These are phyloP conservation scores for Mesitornis unicolor DNA, from an alignment of 2,113 vertebrate genomes.

Conservation along the genomic window DNA sequence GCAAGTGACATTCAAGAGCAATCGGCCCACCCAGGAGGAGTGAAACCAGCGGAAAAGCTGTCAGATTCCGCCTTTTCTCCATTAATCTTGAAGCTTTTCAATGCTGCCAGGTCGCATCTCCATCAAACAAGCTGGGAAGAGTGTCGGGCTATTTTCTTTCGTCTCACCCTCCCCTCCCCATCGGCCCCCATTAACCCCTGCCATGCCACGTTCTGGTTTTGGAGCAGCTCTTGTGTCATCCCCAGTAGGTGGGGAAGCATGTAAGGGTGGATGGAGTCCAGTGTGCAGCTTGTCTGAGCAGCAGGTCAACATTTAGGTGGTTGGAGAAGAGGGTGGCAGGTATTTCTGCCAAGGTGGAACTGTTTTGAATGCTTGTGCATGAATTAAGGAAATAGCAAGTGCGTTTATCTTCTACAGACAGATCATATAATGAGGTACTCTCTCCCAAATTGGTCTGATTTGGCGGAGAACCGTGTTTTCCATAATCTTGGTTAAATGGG, in stretches of 20 bases:
- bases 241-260: background rate
- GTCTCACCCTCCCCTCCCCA: conserved; percentile 65
- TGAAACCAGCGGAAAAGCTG: conserved; percentile 92
- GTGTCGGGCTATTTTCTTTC: conserved; percentile 70
- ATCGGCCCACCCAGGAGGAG: conserved; percentile 96
- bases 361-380: background rate
- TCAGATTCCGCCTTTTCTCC: conserved; percentile 92
- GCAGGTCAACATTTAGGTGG: background rate
- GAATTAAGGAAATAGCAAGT: background rate
- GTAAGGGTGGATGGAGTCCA: background rate
- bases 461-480: background rate
- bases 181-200: conserved; percentile 77
- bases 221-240: background rate
- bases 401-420: background rate
- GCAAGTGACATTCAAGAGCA: conserved; percentile 99
- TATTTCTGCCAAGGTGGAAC: background rate
- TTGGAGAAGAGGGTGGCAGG: background rate
- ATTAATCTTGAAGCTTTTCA: conserved; percentile 97
- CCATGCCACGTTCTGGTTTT: conserved; percentile 7
- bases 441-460: background rate
- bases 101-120: conserved; percentile 94
- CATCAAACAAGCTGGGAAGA: conserved; percentile 86
- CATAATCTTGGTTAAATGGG: background rate
- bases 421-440: background rate
- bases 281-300: background rate